These are phyloP conservation scores for Monochamus saltuarius DNA, from an alignment of 1,140 invertebrate genomes.

Conservation along the genomic window DNA sequence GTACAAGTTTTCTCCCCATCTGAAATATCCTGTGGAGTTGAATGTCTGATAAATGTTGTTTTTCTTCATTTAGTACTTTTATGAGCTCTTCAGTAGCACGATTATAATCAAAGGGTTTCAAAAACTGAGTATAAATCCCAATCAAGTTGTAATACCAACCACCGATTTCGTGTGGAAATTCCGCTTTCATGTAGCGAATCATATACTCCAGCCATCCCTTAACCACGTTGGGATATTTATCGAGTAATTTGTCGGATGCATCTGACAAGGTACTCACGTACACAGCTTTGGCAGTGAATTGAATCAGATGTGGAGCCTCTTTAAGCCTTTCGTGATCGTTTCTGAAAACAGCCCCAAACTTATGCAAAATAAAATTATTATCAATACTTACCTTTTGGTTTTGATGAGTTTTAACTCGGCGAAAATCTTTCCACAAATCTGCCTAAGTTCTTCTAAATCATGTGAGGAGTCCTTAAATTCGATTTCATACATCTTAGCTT, in stretches of 20 bases:
- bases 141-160: slow-evolving; percentile 25
- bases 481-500: too few species aligned
- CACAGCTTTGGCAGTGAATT: slow-evolving; percentile 25
- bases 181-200: slow-evolving; percentile 13
- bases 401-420: too few species aligned
- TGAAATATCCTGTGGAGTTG: slow-evolving; percentile 17
- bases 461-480: too few species aligned
- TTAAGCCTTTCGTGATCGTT: slow-evolving; percentile 4
- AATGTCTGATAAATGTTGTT: slow-evolving; percentile 17
- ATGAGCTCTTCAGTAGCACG: slow-evolving; percentile 25
- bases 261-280: slow-evolving; percentile 20
- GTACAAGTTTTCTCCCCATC: slow-evolving; percentile 23
- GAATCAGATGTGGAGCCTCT: slow-evolving; percentile 24
- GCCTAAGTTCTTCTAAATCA: too few species aligned
- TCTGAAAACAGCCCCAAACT: too few species aligned
- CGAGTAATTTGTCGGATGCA: slow-evolving; percentile 11
- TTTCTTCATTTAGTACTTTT: slow-evolving; percentile 22
- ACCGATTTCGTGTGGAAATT: slow-evolving; percentile 13
- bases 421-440: too few species aligned
- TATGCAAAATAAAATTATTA: too few species aligned
- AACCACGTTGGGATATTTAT: slow-evolving; percentile 23
- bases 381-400: too few species aligned
- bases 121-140: slow-evolving; percentile 23
- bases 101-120: slow-evolving; percentile 15
- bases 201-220: slow-evolving; percentile 32